Base-by-base conservation (phyloP, 2,113 vertebrate genomes). In the Brachypteracias leptosomus region DNA sequence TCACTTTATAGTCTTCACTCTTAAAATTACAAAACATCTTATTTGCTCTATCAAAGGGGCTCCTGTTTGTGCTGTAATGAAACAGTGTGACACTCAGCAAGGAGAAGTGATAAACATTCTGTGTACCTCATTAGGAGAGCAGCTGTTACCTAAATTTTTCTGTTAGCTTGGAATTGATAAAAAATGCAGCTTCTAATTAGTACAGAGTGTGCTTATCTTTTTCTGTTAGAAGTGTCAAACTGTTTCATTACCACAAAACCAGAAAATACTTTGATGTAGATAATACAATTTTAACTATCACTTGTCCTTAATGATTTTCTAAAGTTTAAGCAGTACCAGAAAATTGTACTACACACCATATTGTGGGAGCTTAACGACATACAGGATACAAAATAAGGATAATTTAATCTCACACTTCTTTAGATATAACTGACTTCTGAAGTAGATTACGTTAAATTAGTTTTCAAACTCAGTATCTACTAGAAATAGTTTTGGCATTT, bases 61-160 rank as follows among this genome's bases (percentile, higher is more conserved):
- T 94, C 94, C 77, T 94, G 84, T 20, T 91, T 6, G 3, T 58
- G 58, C 74, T 66, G 70, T 87, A 94, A 89, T 42, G 74, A 96
- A 95, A 90, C 79, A 80, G 51, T 66, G n/a, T 11, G 5, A 68
- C 77, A 91, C 80, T 36, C 87, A 36, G 73, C 77, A 91, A 89
- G 78, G 85, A 89, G 85, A 11, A 88, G 47, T 49, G 91, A 93
- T 84, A 91, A 95, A 95, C 93, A 89, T 71, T 94, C 75, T 89
- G 93, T 75, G 70, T 57, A 90, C 86, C 63, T 89, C 89, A 97
- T 96, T 95, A 97, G 83, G 19, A 42, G 20, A 96, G 65, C 96
- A 97, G 95, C 94, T 96, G 96, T 95, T 96, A 95, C 29, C 86
- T 66, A 79, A 59, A 92, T 77, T 92, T 90, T 66, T 85, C 54